phyloP scores from a whole-genome alignment of 2,113 vertebrate species.

The Callospermophilus lateralis region DNA sequence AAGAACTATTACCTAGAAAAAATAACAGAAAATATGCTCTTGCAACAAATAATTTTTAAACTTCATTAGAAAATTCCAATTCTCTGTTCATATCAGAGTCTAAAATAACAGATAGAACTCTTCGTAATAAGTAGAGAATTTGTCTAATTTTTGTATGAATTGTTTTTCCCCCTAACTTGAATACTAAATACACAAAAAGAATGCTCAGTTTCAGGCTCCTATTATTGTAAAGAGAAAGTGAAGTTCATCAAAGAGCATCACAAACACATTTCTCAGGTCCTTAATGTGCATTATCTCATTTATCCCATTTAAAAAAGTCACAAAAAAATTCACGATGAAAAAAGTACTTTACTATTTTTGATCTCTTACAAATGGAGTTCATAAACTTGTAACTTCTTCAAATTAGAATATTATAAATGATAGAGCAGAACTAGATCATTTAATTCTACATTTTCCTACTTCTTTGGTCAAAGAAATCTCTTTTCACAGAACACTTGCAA shows the following conservation, averaged over 20 bases:
- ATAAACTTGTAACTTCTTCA: neutral
- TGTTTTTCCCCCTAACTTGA: neutral
- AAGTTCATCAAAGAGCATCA: neutral
- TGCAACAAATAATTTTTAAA: neutral
- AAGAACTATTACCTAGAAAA: neutral
- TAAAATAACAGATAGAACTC: neutral
- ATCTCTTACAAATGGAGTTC: neutral
- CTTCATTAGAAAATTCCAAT: neutral
- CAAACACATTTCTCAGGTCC: neutral
- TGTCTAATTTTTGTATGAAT: neutral
- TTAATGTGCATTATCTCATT: neutral
- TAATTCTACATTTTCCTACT: constrained; percentile 27
- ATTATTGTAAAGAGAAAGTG: neutral
- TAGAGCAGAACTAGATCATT: neutral
- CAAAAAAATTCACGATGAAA: no score
- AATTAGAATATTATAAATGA: neutral
- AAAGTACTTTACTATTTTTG: neutral
- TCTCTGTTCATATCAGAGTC: neutral
- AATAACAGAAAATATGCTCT: neutral
- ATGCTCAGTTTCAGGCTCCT: neutral
- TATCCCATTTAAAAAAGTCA: neutral
- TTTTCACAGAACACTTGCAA: neutral
- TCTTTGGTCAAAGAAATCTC: neutral
- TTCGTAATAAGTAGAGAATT: neutral
- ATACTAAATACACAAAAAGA: neutral